Percentiles rank a stretch among this genome's conserved stretches.
Evolutionary conservation across 1,140 invertebrate genomes (phyloP).

Genomic region (fruit fly (Drosophila melanogaster)): Release_6_plus_ISO1_MT NC_004354.4:3998501-3999000

Average conservation of each 20-base stretch:
- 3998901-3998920: no score
- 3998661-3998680: slow-evolving; percentile 64
- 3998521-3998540: slow-evolving; percentile 7
- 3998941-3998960: no score
- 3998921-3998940: no score
- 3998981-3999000: not conserved
- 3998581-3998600: slow-evolving; percentile 50
- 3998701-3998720: not conserved
- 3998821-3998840: slow-evolving; percentile 69
- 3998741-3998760: slow-evolving; percentile 60
- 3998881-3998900: slow-evolving; percentile 4
- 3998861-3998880: slow-evolving; percentile 24
- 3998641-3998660: slow-evolving; percentile 82
- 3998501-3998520: slow-evolving; percentile 9
- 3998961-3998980: no score
- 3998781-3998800: slow-evolving; percentile 21
- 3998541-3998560: slow-evolving; percentile 28
- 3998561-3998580: slow-evolving; percentile 19
- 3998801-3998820: slow-evolving; percentile 74
- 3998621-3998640: slow-evolving; percentile 83
- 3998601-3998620: slow-evolving; percentile 75
- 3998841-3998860: slow-evolving; percentile 67
- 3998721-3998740: slow-evolving; percentile 30
- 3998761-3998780: slow-evolving; percentile 58
- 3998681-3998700: slow-evolving; percentile 7